Evolutionary conservation across 2,797 vertebrate genomes (phyloP), one percentile per base, ranked within the genome.

Genomic region (Buphagus erythrorhynchus): DNA sequence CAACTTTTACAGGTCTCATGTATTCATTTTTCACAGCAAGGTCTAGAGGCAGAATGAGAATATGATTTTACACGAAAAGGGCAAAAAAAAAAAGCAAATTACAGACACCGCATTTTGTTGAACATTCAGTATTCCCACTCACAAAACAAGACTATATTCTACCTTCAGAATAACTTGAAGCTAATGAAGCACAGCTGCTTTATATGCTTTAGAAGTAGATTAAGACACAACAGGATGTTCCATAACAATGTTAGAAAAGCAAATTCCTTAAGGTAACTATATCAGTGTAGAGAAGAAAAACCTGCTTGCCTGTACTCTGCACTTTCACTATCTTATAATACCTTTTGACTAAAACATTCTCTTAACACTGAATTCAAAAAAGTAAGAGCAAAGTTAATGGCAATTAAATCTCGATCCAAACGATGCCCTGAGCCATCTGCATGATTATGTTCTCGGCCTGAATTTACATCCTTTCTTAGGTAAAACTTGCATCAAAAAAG

Each of bases 101-200:
- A 71, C 29, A 87, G 48, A 3, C 54, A 65, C 31, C 45, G 45
- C 18, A 62, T 83, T 95, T 85, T 92, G 75, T 82, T 82, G 63
- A 89, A 67, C 20, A 29, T 71, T 87, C 67, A 74, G 31, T 74
- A 94, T 95, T 83, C 68, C 42, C 57, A 83, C 57, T 93, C 84
- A 90, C 21, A n/a, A 67, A 85, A 69, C 57, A 88, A 63, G 72
- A 43, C 62, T 59, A 40, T 40, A 81, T 88, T 87, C 85, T 95
- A 8, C 8, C 3, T 82, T 94, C 69, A 61, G 83, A 94, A 91
- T 71, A 95, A 96, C 35, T 89, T 85, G 88, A 93, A 59, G 65
- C 63, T 96, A 96, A 95, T 84, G 76, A 96, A 95, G 83, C 49
- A 79, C 81, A 85, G 57, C 33, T 91, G 92, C 76, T 96, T 92